Evolutionary conservation across 2,888 invertebrate species (phyloP).

Genomic region (Cryptocheilus praepositus): DNA sequence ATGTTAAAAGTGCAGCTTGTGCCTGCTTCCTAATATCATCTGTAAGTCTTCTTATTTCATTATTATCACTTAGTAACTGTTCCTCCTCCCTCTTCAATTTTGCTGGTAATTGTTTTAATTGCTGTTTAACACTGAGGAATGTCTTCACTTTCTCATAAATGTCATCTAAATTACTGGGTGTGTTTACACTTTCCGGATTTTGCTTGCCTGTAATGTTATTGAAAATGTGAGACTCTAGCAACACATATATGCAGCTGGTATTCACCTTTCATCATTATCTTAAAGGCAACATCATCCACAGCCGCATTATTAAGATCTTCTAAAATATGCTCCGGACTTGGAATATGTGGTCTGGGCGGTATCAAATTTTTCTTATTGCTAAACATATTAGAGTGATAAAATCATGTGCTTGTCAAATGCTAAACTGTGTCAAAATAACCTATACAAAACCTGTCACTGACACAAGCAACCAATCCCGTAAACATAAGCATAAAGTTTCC

Average conservation of each 20-base stretch:
- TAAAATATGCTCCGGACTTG: conserved; percentile 63
- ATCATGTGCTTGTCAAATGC: too few relatives aligned
- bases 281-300: conserved; percentile 64
- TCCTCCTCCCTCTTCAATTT: conserved; percentile 60
- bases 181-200: too few relatives aligned
- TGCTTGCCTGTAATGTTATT: too few relatives aligned
- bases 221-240: too few relatives aligned
- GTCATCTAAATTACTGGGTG: conserved; percentile 51
- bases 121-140: conserved; percentile 68
- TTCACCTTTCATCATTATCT: conserved; percentile 56
- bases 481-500: too few relatives aligned
- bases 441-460: too few relatives aligned
- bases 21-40: conserved; percentile 72
- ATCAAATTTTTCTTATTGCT: conserved; percentile 65
- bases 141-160: conserved; percentile 67
- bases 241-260: background rate
- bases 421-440: too few relatives aligned
- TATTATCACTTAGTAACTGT: conserved; percentile 61
- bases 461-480: too few relatives aligned
- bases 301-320: conserved; percentile 63
- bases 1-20: conserved; percentile 66
- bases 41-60: conserved; percentile 68
- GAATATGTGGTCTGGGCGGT: conserved; percentile 66
- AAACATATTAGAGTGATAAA: conserved; percentile 53
- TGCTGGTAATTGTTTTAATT: conserved; percentile 64